Evolutionary conservation across 2,888 invertebrate genomes (phyloP).

Genomic region (Azorinus chamasolen): DNA sequence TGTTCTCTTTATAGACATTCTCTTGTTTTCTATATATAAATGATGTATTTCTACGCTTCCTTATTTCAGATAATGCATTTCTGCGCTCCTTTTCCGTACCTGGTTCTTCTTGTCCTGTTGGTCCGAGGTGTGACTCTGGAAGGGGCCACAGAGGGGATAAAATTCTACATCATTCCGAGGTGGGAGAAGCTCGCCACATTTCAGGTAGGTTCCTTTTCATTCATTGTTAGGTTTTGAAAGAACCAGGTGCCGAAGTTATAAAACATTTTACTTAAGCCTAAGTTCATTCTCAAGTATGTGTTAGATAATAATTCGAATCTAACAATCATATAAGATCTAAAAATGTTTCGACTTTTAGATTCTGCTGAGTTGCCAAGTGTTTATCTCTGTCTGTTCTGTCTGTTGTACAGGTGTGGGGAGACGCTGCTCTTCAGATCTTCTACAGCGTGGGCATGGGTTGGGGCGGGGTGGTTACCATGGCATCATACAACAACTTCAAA

Average conservation of each 20-base stretch:
- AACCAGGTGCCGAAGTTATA: too few species aligned
- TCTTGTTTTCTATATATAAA: too few species aligned
- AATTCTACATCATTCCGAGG: slow-evolving; percentile 80
- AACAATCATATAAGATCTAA: too few species aligned
- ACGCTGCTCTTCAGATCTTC: slow-evolving; percentile 85
- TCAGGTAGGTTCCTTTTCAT: slow-evolving; percentile 74
- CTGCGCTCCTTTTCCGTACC: slow-evolving; percentile 81
- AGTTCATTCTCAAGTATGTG: too few species aligned
- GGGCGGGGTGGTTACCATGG: slow-evolving; percentile 85
- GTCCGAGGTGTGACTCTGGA: slow-evolving; percentile 79
- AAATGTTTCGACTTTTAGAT: too few species aligned
- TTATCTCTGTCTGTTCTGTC: too few species aligned
- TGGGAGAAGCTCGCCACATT: slow-evolving; percentile 79
- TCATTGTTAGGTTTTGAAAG: too few species aligned
- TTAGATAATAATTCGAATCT: too few species aligned
- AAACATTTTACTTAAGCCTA: too few species aligned
- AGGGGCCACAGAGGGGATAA: slow-evolving; percentile 79
- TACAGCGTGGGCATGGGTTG: slow-evolving; percentile 86
- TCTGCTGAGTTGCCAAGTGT: too few species aligned
- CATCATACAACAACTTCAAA: slow-evolving; percentile 85
- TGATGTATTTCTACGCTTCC: slow-evolving; percentile 1
- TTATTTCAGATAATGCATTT: slow-evolving; percentile 84
- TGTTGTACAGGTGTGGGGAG: slow-evolving; percentile 83
- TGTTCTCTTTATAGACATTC: too few species aligned
- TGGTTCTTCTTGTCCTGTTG: slow-evolving; percentile 77